These are phyloP conservation scores for Phoebastria nigripes DNA, from an alignment of 2,797 vertebrate genomes.

Conservation along the genomic window DNA sequence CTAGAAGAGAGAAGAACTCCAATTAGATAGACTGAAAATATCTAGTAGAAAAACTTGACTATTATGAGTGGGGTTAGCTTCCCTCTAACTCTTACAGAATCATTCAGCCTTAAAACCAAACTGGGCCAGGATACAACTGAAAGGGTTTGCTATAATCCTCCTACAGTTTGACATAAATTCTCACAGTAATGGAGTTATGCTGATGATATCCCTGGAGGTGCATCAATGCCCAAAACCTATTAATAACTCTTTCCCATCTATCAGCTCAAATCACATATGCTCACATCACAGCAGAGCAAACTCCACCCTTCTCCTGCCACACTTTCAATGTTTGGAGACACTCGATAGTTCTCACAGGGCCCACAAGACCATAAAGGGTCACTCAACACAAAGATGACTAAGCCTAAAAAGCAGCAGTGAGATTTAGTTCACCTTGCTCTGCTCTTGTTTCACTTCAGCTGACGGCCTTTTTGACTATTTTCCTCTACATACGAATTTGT, in stretches of 20 bases:
- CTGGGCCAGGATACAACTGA: background rate
- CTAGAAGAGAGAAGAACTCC: slow-evolving; percentile 64
- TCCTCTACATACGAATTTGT: background rate
- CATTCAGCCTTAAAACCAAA: background rate
- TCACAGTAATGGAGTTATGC: background rate
- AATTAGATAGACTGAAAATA: background rate
- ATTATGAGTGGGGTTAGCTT: background rate
- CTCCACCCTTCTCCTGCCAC: background rate
- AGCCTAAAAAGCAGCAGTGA: background rate
- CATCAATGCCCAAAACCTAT: background rate
- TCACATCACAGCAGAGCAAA: background rate
- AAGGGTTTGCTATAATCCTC: background rate
- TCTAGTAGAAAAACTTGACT: background rate
- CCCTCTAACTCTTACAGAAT: background rate
- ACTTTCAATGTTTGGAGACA: background rate
- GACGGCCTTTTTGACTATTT: background rate
- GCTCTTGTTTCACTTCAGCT: background rate
- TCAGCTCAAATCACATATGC: background rate
- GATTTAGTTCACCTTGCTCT: background rate
- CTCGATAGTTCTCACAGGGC: background rate
- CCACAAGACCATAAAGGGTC: background rate
- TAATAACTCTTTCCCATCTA: background rate
- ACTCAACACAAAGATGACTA: background rate
- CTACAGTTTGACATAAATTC: background rate
- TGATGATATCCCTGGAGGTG: background rate